phyloP scores from a whole-genome alignment of 2,113 vertebrate species.

The Fregata magnificens region DNA sequence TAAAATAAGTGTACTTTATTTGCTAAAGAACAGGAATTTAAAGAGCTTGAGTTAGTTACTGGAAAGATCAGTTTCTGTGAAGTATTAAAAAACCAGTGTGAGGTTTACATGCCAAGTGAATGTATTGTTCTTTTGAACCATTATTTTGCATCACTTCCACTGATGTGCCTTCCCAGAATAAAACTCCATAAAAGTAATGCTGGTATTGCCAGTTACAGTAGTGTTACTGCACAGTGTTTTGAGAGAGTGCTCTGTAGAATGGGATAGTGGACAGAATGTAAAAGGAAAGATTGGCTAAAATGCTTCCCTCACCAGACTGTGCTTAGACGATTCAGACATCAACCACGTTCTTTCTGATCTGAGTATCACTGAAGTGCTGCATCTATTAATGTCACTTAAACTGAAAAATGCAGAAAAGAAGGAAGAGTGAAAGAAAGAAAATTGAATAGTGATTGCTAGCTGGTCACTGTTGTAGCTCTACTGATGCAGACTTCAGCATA shows the following conservation, averaged over 20 bases:
- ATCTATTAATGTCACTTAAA: not conserved
- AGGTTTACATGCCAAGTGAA: not conserved
- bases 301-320: not conserved
- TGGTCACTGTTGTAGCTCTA: not conserved
- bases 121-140: not conserved
- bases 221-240: not conserved
- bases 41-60: not conserved
- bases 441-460: not conserved
- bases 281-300: not conserved
- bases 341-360: not conserved
- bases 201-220: not conserved
- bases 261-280: not conserved
- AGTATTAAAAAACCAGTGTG: not conserved
- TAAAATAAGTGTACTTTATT: not conserved
- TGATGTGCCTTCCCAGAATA: not conserved
- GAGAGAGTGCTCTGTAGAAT: not conserved
- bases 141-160: not conserved
- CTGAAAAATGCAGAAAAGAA: not conserved
- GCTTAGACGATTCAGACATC: not conserved
- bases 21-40: not conserved
- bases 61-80: not conserved
- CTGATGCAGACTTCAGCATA: not conserved
- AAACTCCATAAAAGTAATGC: not conserved
- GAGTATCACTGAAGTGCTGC: not conserved
- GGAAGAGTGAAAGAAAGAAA: not conserved